These are phyloP conservation scores for Melanotaenia boesemani DNA, from an alignment of 2,797 vertebrate species.

Conservation along the genomic window DNA sequence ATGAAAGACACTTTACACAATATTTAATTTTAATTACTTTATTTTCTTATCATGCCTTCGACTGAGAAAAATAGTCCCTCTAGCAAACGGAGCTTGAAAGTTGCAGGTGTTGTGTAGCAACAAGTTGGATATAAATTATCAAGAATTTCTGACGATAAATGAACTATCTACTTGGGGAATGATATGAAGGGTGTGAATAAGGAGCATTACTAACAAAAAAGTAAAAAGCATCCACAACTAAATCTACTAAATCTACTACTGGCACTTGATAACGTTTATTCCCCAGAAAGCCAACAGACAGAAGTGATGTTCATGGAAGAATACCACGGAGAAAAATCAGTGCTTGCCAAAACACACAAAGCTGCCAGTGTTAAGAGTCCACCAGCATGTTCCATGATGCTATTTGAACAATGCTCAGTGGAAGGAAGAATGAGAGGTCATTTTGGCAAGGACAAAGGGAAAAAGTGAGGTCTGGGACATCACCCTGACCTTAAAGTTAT, in stretches of 20 bases:
- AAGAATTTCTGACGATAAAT: neutral
- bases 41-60: too few relatives aligned
- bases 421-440: slow-evolving; percentile 33
- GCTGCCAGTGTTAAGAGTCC: slow-evolving; percentile 4
- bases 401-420: slow-evolving; percentile 19
- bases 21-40: too few relatives aligned
- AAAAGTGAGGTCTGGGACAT: slow-evolving; percentile 18
- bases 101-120: too few relatives aligned
- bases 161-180: neutral
- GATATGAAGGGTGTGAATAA: neutral
- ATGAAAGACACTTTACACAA: too few relatives aligned
- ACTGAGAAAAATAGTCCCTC: too few relatives aligned
- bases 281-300: neutral
- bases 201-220: neutral
- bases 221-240: neutral
- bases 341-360: slow-evolving; percentile 27
- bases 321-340: slow-evolving; percentile 2
- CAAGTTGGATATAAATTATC: too few relatives aligned
- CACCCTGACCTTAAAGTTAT: slow-evolving; percentile 17
- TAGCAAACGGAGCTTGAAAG: too few relatives aligned
- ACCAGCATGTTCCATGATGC: slow-evolving; percentile 15
- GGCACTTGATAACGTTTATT: slow-evolving; percentile 9
- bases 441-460: slow-evolving; percentile 16
- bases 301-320: slow-evolving; percentile 5
- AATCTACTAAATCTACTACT: neutral